phyloP scores from a whole-genome alignment of 2,113 vertebrate genomes.

The Python bivittatus region DNA sequence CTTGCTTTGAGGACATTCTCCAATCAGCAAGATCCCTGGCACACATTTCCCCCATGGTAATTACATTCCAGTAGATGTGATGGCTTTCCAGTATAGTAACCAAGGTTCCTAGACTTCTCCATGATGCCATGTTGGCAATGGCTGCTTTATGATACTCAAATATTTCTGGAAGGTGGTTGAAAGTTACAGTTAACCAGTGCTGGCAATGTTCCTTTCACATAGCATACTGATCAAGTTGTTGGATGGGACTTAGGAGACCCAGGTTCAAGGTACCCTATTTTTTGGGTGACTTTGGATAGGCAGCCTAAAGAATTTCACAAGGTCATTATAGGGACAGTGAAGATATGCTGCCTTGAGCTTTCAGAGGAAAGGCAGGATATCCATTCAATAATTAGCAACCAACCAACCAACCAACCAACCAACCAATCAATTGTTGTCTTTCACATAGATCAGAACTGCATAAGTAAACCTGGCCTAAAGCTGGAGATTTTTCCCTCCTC shows the following conservation, averaged over 20 bases:
- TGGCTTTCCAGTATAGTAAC: neutral
- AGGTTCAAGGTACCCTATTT: neutral
- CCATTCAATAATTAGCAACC: neutral
- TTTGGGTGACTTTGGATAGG: neutral
- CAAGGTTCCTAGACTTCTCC: neutral
- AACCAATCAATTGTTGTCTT: neutral
- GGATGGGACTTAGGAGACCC: neutral
- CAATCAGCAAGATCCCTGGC: neutral
- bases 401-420: neutral
- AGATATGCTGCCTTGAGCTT: neutral
- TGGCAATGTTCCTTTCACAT: neutral
- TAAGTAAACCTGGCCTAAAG: neutral
- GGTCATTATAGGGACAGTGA: neutral
- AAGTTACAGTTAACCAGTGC: neutral
- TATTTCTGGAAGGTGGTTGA: neutral
- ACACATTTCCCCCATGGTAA: slow-evolving; percentile 1
- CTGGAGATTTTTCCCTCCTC: neutral
- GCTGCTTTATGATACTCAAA: neutral
- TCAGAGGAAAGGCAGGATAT: neutral
- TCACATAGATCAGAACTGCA: neutral
- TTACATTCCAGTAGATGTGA: neutral
- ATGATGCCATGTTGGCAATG: neutral
- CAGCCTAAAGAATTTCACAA: neutral
- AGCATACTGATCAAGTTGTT: neutral
- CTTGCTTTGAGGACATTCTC: slow-evolving; percentile 1